These are phyloP conservation scores for Sinocyclocheilus rhinocerous DNA, from an alignment of 2,113 vertebrate species.

Conservation along the genomic window DNA sequence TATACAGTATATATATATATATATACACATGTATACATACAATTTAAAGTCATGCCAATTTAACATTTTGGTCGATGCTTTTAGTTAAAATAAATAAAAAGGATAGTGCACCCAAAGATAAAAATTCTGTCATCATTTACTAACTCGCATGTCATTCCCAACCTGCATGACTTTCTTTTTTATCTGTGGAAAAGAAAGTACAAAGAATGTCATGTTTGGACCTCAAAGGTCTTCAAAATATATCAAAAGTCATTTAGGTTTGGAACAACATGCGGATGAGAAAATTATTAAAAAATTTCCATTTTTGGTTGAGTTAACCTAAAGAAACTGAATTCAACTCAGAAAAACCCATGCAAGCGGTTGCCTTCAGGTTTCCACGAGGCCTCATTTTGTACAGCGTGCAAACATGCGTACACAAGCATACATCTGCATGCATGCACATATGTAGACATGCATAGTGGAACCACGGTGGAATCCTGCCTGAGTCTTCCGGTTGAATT, in stretches of 20 bases:
- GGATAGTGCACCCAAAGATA: not conserved
- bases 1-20: no score
- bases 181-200: not conserved
- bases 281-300: not conserved
- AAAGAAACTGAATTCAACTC: not conserved
- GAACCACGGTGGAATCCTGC: not conserved
- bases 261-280: not conserved
- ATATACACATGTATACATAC: no score
- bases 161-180: not conserved
- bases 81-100: not conserved
- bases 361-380: not conserved
- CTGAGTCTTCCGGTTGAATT: not conserved
- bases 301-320: not conserved
- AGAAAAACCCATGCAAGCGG: not conserved
- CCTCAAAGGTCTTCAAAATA: not conserved
- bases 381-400: not conserved
- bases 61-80: not conserved
- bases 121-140: not conserved
- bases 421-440: not conserved
- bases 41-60: not conserved
- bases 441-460: not conserved
- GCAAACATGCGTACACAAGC: not conserved
- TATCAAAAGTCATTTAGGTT: not conserved
- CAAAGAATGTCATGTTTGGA: not conserved
- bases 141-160: not conserved